Conservation (phyloP, 1,140 invertebrate genomes). For the Diplogasteroides magnus region DNA sequence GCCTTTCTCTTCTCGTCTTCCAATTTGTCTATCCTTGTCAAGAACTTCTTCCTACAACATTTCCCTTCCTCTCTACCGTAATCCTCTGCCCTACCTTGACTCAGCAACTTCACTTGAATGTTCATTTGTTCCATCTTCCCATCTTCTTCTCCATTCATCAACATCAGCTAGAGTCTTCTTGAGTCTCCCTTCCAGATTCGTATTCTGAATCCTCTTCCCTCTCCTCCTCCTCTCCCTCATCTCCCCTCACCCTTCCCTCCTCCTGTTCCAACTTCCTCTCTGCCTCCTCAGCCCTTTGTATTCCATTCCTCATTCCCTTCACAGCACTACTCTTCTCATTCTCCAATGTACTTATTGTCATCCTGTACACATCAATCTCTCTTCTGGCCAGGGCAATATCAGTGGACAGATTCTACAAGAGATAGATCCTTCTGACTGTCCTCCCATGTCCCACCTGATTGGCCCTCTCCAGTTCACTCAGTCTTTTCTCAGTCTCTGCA, state of each 20-base stretch:
- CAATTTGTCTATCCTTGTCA: background rate
- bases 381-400: constrained; percentile 38
- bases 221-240: background rate
- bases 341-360: constrained; percentile 37
- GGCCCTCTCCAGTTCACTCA: constrained; percentile 25
- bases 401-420: constrained; percentile 29
- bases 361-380: constrained; percentile 48
- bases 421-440: no score
- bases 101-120: background rate
- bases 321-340: constrained; percentile 7
- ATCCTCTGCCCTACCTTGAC: background rate
- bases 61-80: background rate
- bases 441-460: no score
- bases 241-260: background rate
- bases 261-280: background rate
- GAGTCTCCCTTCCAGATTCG: background rate
- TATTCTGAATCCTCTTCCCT: background rate
- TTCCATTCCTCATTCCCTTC: background rate
- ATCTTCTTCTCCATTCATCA: background rate
- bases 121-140: background rate
- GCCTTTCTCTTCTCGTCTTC: background rate
- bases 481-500: constrained; percentile 27
- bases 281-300: background rate
- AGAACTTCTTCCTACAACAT: background rate
- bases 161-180: background rate